These are phyloP conservation scores for Ataeniobius toweri DNA, from an alignment of 2,797 vertebrate genomes.

Conservation along the genomic window DNA sequence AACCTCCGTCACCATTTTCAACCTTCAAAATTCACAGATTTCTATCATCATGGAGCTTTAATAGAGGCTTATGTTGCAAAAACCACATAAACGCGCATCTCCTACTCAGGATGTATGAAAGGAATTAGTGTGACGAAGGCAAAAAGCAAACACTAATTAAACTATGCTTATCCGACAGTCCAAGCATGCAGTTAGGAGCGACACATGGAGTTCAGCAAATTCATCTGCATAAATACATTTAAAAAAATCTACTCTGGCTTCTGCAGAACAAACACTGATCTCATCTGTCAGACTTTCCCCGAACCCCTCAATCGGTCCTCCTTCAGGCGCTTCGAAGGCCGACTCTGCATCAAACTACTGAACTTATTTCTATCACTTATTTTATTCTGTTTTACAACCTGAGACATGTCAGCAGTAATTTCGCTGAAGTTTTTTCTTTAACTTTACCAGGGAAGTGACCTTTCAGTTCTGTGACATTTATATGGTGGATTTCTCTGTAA, in stretches of 20 bases:
- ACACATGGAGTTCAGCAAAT: not conserved
- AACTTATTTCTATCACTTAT: not conserved
- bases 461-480: constrained; percentile 9
- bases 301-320: not conserved
- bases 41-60: not conserved
- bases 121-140: constrained; percentile 3
- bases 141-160: constrained; percentile 23
- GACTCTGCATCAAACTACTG: not conserved
- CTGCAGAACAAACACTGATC: not conserved
- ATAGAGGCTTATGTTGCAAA: not conserved
- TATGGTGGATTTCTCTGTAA: not conserved
- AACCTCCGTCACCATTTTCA: not conserved
- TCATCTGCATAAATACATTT: constrained; percentile 12
- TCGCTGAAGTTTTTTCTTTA: not conserved
- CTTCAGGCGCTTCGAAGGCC: not conserved
- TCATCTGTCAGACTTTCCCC: not conserved
- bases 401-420: not conserved
- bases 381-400: not conserved
- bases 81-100: not conserved
- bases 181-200: not conserved
- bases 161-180: constrained; percentile 12
- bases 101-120: not conserved
- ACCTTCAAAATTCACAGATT: constrained; percentile 6
- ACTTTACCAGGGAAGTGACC: rapidly evolving
- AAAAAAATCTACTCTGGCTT: not conserved